These are phyloP conservation scores for Diarsia rubi DNA, from an alignment of 2,888 invertebrate species.

Conservation along the genomic window DNA sequence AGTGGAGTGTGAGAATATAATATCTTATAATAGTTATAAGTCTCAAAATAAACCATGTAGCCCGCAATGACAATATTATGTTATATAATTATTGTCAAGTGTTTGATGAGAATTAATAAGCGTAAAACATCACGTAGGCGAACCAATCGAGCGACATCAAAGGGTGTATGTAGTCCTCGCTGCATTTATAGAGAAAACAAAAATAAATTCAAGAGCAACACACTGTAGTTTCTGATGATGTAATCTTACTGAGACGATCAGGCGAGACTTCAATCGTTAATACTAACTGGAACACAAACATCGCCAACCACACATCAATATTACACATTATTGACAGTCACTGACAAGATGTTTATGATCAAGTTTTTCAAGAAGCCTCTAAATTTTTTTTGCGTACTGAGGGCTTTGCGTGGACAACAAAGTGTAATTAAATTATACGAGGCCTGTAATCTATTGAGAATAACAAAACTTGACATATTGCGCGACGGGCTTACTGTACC, in stretches of 20 bases:
- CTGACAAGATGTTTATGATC: conserved; percentile 59
- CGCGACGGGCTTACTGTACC: conserved; percentile 11
- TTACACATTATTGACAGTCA: conserved; percentile 59
- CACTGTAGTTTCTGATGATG: conserved; percentile 73
- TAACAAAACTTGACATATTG: conserved; percentile 26
- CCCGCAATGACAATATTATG: conserved; percentile 41
- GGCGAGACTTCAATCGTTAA: conserved; percentile 69
- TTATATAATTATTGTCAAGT: conserved; percentile 53
- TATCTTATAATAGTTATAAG: conserved; percentile 30
- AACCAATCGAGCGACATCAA: conserved; percentile 67
- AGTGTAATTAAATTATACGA: conserved; percentile 48
- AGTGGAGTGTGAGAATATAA: conserved; percentile 37
- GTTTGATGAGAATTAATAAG: conserved; percentile 62
- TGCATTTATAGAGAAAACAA: conserved; percentile 62
- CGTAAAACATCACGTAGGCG: conserved; percentile 65
- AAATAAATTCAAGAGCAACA: conserved; percentile 71
- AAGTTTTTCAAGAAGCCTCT: conserved; percentile 38
- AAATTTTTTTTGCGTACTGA: conserved; percentile 23
- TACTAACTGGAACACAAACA: conserved; percentile 73
- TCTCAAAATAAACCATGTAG: conserved; percentile 51
- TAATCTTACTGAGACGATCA: conserved; percentile 66
- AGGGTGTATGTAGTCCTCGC: conserved; percentile 56
- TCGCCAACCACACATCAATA: conserved; percentile 59
- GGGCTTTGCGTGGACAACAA: conserved; percentile 21
- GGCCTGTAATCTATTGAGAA: conserved; percentile 33